These are phyloP conservation scores for Pelochelys cantorii DNA, from an alignment of 2,797 vertebrate genomes.

Conservation along the genomic window DNA sequence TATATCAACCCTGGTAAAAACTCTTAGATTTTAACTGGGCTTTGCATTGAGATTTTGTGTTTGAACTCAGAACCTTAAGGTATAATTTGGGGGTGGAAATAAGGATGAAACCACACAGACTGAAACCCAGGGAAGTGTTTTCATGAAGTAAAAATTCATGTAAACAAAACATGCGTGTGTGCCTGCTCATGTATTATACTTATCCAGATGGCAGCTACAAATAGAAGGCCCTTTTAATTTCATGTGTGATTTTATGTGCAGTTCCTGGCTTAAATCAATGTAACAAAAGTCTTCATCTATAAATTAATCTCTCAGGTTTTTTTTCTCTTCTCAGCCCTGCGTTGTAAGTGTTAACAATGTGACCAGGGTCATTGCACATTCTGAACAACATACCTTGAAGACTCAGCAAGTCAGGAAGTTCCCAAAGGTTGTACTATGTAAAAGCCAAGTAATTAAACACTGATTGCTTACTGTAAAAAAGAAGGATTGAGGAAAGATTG, in stretches of 20 bases:
- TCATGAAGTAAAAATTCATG: background rate
- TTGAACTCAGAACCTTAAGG: slow-evolving; percentile 50
- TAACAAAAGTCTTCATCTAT: background rate
- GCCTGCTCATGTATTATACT: background rate
- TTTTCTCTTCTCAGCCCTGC: background rate
- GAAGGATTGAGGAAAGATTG: slow-evolving; percentile 61
- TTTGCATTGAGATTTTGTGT: slow-evolving; percentile 47
- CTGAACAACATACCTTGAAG: slow-evolving; percentile 43
- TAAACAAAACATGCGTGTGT: background rate
- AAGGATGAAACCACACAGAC: slow-evolving; percentile 66
- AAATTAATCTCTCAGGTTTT: background rate
- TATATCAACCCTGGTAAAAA: slow-evolving; percentile 63
- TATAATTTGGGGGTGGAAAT: slow-evolving; percentile 59
- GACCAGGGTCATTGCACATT: slow-evolving; percentile 13
- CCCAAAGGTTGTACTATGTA: slow-evolving; percentile 70
- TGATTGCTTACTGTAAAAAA: slow-evolving; percentile 62
- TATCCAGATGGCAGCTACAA: slow-evolving; percentile 6
- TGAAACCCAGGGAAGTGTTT: slow-evolving; percentile 28
- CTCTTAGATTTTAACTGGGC: slow-evolving; percentile 45
- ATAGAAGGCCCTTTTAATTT: background rate
- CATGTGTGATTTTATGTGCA: background rate
- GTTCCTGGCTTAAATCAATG: background rate
- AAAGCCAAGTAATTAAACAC: slow-evolving; percentile 80
- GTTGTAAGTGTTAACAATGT: slow-evolving; percentile 41
- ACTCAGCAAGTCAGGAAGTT: slow-evolving; percentile 60